Evolutionary conservation across 2,888 invertebrate genomes (phyloP).

Genomic region (Palloptera scutellata): DNA sequence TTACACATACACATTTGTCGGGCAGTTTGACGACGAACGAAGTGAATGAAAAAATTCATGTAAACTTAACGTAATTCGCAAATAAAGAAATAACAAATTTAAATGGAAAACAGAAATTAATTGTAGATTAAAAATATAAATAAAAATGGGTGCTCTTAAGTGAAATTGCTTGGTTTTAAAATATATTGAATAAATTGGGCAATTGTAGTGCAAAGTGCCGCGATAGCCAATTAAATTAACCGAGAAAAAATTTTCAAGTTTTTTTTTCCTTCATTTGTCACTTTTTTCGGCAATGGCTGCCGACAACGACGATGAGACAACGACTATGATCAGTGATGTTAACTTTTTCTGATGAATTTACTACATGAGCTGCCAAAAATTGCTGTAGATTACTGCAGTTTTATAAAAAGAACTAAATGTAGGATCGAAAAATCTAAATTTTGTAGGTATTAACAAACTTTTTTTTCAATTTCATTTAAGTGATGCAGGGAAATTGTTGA

Average conservation of each 20-base stretch:
- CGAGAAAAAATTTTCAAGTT: constrained; percentile 25
- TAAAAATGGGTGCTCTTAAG: background rate
- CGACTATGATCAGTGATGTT: constrained; percentile 38
- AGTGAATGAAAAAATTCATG: constrained; percentile 35
- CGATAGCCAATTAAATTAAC: background rate
- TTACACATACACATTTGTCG: constrained; percentile 43
- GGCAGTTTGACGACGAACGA: constrained; percentile 29
- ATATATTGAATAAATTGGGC: background rate
- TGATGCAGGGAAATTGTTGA: too few species aligned
- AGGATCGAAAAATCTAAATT: too few species aligned
- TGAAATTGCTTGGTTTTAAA: background rate
- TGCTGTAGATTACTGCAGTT: too few species aligned
- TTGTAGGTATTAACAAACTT: too few species aligned
- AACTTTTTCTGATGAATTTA: too few species aligned
- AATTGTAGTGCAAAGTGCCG: too few species aligned
- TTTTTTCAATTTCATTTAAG: too few species aligned
- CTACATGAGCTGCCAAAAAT: too few species aligned
- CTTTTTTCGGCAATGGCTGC: constrained; percentile 45
- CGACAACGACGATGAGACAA: constrained; percentile 38
- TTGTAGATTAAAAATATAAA: background rate
- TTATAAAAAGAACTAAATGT: too few species aligned
- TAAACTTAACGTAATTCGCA: constrained; percentile 30
- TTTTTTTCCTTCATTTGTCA: constrained; percentile 19
- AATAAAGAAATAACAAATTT: constrained; percentile 17
- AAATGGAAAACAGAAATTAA: background rate